phyloP scores from a whole-genome alignment of 2,113 vertebrate genomes.

The Hippocampus comes region DNA sequence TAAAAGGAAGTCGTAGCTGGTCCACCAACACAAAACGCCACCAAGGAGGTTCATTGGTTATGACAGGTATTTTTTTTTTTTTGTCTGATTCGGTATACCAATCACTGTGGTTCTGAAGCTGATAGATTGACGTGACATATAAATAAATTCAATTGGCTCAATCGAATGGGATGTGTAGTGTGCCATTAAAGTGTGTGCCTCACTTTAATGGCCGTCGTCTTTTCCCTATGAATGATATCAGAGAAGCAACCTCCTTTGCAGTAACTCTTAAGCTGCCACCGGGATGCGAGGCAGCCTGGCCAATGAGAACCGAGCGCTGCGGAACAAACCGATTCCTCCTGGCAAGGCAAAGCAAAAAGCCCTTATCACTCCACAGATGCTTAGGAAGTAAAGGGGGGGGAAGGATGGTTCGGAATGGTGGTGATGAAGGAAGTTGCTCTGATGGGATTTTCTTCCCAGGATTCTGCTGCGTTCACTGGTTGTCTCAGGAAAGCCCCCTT shows the following conservation, averaged over 20 bases:
- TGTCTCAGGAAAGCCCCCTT: constrained; percentile 61
- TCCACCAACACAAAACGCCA: background rate
- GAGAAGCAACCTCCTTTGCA: constrained; percentile 24
- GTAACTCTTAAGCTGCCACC: constrained; percentile 17
- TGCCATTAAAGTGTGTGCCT: no score
- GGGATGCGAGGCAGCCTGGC: constrained; percentile 35
- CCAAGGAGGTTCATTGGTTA: background rate
- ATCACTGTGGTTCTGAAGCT: background rate
- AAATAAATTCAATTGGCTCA: constrained; percentile 45
- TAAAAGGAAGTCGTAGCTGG: background rate
- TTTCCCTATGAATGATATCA: constrained; percentile 36
- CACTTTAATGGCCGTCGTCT: constrained; percentile 31
- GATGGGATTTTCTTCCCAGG: constrained; percentile 39
- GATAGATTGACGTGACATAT: background rate
- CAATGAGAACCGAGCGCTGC: constrained; percentile 20
- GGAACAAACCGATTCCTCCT: constrained; percentile 57
- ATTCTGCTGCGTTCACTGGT: constrained; percentile 47
- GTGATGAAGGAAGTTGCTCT: constrained; percentile 18
- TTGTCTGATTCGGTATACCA: background rate
- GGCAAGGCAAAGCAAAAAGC: constrained; percentile 18
- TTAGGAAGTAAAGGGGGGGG: constrained; percentile 31
- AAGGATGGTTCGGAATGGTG: constrained; percentile 24
- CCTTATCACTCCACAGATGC: constrained; percentile 48
- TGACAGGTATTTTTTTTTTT: background rate
- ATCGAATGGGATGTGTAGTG: constrained; percentile 53